Evolutionary conservation across 1,140 invertebrate species (phyloP).

Genomic region (Solen grandis): DNA sequence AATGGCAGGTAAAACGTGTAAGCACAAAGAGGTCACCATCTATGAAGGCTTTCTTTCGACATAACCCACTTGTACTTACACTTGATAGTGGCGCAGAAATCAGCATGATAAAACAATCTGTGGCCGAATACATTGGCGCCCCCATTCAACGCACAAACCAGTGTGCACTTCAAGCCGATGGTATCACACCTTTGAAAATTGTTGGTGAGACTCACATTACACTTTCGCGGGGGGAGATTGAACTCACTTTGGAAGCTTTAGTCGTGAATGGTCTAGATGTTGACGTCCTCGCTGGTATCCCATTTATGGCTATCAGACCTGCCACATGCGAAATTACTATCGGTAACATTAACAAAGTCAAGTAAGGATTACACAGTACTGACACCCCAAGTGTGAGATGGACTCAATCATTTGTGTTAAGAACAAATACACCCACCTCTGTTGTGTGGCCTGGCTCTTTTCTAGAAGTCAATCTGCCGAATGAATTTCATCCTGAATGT

Average conservation of each 20-base stretch:
- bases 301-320: conserved; percentile 45
- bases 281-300: conserved; percentile 45
- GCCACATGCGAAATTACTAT: conserved; percentile 8
- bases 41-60: conserved; percentile 20
- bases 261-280: background rate
- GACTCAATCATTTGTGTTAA: background rate
- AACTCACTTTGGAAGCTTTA: background rate
- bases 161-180: conserved; percentile 2
- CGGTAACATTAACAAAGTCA: background rate
- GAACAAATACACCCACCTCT: background rate
- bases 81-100: conserved; percentile 12
- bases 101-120: background rate
- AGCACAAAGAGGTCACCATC: conserved; percentile 40
- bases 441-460: conserved; percentile 23
- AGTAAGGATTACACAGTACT: background rate
- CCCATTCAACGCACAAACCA: background rate
- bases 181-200: background rate
- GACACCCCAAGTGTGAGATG: background rate
- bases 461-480: conserved; percentile 24
- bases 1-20: background rate
- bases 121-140: background rate
- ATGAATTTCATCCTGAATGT: conserved; percentile 21
- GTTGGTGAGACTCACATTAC: conserved; percentile 3
- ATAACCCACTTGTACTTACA: conserved; percentile 20
- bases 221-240: background rate